Evolutionary conservation across 2,797 vertebrate genomes (phyloP).

Genomic region (Gymnopithys bicolor): DNA sequence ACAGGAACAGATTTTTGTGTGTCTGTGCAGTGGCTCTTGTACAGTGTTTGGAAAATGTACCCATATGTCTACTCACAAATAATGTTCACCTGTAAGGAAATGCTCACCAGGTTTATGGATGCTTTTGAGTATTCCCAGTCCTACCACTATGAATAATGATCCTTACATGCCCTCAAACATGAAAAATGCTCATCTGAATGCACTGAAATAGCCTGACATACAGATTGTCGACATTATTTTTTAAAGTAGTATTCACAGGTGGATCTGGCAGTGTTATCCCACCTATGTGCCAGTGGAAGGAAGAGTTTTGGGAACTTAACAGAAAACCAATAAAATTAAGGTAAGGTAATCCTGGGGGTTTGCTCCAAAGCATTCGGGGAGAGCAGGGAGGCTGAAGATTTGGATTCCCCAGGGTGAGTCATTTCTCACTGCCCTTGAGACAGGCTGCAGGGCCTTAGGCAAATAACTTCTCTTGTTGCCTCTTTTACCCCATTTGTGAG

Average conservation of each 20-base stretch:
- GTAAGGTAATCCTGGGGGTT: neutral
- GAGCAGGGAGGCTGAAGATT: neutral
- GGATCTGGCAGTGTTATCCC: neutral
- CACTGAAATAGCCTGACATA: neutral
- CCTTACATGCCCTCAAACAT: slow-evolving; percentile 58
- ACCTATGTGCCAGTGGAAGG: neutral
- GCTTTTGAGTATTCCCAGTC: slow-evolving; percentile 67
- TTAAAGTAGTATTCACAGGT: slow-evolving; percentile 9
- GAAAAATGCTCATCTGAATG: slow-evolving; percentile 66
- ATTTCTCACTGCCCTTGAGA: neutral
- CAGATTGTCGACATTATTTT: slow-evolving; percentile 25
- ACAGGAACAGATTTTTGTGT: slow-evolving; percentile 41
- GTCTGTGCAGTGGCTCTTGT: slow-evolving; percentile 35
- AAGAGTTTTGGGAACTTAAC: neutral
- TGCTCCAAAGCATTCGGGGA: neutral
- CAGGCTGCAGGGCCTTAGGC: slow-evolving; percentile 11
- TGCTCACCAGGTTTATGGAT: slow-evolving; percentile 67
- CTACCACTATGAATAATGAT: slow-evolving; percentile 66
- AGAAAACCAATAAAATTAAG: neutral
- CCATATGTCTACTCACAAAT: slow-evolving; percentile 69
- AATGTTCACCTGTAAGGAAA: slow-evolving; percentile 71
- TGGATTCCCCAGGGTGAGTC: neutral
- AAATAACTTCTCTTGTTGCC: slow-evolving; percentile 39
- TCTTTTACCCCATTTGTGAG: slow-evolving; percentile 27
- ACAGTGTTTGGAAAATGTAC: slow-evolving; percentile 58